Evolutionary conservation across 35 echinoderm and acorn worm species (phyloP).

Genomic region (Heliocidaris tuberculata): DNA sequence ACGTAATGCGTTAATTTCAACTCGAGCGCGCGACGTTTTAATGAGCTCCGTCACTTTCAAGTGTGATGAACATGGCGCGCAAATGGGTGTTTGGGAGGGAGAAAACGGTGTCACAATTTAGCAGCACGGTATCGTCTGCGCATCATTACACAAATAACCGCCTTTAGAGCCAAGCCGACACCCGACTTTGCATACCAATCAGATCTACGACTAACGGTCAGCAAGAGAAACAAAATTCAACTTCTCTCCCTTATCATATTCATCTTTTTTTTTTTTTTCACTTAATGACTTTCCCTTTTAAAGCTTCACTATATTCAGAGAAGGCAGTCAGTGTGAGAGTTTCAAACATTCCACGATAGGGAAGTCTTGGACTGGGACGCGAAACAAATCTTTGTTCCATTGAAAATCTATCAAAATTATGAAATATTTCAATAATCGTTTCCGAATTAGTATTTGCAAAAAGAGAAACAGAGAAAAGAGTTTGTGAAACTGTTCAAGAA

Average conservation of each 20-base stretch:
- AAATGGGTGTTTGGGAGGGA: constrained; percentile 41
- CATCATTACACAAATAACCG: constrained; percentile 49
- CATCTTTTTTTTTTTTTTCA: background rate
- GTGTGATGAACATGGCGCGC: constrained; percentile 37
- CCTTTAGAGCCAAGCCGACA: constrained; percentile 18
- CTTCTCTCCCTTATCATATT: background rate
- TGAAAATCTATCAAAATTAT: no score
- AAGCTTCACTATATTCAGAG: background rate
- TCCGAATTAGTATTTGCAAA: background rate
- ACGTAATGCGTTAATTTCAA: constrained; percentile 33
- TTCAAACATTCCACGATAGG: no score
- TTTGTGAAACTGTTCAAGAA: background rate
- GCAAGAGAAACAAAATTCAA: background rate
- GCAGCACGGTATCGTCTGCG: constrained; percentile 18
- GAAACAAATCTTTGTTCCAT: no score
- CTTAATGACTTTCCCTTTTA: background rate
- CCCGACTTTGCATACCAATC: constrained; percentile 16
- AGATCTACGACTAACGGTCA: background rate
- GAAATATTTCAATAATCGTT: no score
- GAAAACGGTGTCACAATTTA: constrained; percentile 46
- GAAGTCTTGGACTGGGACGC: no score
- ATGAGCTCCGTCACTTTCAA: constrained; percentile 40
- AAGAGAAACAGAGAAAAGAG: background rate
- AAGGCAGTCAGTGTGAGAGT: background rate
- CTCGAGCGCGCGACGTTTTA: constrained; percentile 19